Conservation (phyloP, 1,140 invertebrate species). For the Conus betulinus region DNA sequence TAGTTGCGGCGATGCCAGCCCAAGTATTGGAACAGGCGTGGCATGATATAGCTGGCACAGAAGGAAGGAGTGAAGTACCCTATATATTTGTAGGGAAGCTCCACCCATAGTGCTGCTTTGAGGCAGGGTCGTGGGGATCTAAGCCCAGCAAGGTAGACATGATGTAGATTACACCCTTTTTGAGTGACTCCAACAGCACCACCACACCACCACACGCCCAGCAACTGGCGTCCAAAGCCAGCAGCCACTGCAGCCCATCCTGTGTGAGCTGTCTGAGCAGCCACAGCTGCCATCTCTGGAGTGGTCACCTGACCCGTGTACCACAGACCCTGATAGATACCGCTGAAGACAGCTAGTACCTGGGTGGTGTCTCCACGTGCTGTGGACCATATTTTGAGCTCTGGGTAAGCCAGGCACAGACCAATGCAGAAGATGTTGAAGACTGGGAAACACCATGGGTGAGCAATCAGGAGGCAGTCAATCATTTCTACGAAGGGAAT, state of each 20-base stretch:
- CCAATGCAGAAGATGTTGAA: constrained; percentile 82
- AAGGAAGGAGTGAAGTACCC: constrained; percentile 73
- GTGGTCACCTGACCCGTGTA: constrained; percentile 83
- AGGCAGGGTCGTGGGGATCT: constrained; percentile 75
- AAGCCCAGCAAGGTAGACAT: constrained; percentile 83
- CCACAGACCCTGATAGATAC: constrained; percentile 88
- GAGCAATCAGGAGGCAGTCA: constrained; percentile 85
- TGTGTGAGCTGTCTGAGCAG: constrained; percentile 84
- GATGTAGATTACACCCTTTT: constrained; percentile 82
- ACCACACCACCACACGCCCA: constrained; percentile 87
- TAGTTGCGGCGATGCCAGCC: constrained; percentile 81
- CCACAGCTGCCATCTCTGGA: constrained; percentile 54
- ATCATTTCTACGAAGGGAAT: constrained; percentile 85
- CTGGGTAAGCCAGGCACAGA: constrained; percentile 83
- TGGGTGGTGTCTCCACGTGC: constrained; percentile 89
- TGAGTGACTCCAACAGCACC: constrained; percentile 82
- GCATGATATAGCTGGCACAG: constrained; percentile 85
- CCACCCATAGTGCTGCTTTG: constrained; percentile 77
- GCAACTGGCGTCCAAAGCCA: constrained; percentile 83
- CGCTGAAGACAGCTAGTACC: constrained; percentile 85
- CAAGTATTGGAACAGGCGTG: constrained; percentile 85
- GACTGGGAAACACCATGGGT: constrained; percentile 81
- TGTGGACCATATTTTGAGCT: constrained; percentile 76
- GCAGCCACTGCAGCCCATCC: constrained; percentile 83
- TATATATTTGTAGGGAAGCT: constrained; percentile 88